Percentiles rank a stretch among this genome's conserved stretches.
Evolutionary conservation across 2,888 invertebrate species (phyloP).

Genomic region (Idaea dimidiata): DNA sequence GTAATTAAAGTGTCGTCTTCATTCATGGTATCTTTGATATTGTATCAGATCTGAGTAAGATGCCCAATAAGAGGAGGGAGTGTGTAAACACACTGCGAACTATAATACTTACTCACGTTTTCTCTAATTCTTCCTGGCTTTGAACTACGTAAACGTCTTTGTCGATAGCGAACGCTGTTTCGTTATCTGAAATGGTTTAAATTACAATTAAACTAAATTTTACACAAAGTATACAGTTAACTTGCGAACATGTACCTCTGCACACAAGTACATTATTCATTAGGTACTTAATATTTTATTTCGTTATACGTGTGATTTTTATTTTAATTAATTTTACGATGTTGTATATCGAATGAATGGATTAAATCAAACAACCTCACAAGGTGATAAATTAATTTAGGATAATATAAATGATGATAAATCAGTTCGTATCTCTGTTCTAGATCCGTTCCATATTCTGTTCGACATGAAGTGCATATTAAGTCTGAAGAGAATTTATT

Average conservation of each 20-base stretch:
- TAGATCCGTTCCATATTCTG: constrained; percentile 20
- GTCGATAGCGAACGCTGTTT: constrained; percentile 43
- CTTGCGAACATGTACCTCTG: background rate
- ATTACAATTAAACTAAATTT: constrained; percentile 19
- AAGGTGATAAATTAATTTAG: constrained; percentile 17
- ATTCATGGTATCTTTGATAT: constrained; percentile 48
- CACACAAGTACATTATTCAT: background rate
- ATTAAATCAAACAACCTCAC: constrained; percentile 7
- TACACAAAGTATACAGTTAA: background rate
- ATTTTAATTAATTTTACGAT: too few species aligned
- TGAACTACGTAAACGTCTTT: constrained; percentile 50
- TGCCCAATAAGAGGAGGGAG: constrained; percentile 22
- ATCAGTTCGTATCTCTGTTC: constrained; percentile 20
- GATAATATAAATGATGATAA: constrained; percentile 21
- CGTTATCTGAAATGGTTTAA: constrained; percentile 52
- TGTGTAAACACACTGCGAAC: constrained; percentile 19
- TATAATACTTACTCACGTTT: constrained; percentile 62
- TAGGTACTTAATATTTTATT: background rate
- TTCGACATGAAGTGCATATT: constrained; percentile 23
- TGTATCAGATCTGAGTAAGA: constrained; percentile 27
- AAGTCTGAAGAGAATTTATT: constrained; percentile 23
- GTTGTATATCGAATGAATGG: background rate
- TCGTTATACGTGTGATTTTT: background rate
- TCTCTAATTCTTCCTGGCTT: constrained; percentile 43
- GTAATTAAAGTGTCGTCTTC: constrained; percentile 57